phyloP scores from a whole-genome alignment of 2,797 vertebrate species.

The Halcyon chelicuti region DNA sequence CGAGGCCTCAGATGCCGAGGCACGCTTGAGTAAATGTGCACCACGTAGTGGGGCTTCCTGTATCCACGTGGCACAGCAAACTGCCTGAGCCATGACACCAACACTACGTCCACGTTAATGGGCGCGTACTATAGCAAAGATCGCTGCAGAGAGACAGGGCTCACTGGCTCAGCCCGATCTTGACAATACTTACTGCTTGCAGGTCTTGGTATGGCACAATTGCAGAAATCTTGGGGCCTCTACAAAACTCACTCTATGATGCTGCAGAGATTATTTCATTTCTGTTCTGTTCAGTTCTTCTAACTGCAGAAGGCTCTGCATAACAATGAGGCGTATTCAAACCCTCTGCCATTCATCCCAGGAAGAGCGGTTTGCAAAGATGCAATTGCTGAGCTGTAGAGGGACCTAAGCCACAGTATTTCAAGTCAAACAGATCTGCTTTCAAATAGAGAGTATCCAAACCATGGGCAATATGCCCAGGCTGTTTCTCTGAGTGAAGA shows the following conservation, averaged over 20 bases:
- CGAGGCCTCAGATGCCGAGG: background rate
- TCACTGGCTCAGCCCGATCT: background rate
- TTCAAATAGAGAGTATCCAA: background rate
- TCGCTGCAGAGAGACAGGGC: background rate
- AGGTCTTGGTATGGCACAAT: fast-evolving
- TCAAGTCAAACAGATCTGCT: slow-evolving; percentile 7
- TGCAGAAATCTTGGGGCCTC: fast-evolving
- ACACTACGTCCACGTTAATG: fast-evolving
- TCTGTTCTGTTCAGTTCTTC: background rate
- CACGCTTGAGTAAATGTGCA: background rate
- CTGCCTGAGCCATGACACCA: background rate
- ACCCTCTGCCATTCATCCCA: background rate
- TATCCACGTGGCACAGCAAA: background rate
- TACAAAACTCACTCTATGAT: fast-evolving
- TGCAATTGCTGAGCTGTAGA: background rate
- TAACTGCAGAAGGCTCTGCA: background rate
- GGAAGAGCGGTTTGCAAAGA: background rate
- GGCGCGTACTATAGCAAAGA: fast-evolving
- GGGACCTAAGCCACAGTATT: background rate
- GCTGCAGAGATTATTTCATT: background rate
- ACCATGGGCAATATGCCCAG: background rate
- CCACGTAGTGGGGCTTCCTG: fast-evolving
- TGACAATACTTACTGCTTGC: background rate
- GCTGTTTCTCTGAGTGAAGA: background rate
- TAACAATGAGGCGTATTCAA: background rate